Conservation (phyloP, 2,888 invertebrate genomes). For the Agriopis leucophaearia region DNA sequence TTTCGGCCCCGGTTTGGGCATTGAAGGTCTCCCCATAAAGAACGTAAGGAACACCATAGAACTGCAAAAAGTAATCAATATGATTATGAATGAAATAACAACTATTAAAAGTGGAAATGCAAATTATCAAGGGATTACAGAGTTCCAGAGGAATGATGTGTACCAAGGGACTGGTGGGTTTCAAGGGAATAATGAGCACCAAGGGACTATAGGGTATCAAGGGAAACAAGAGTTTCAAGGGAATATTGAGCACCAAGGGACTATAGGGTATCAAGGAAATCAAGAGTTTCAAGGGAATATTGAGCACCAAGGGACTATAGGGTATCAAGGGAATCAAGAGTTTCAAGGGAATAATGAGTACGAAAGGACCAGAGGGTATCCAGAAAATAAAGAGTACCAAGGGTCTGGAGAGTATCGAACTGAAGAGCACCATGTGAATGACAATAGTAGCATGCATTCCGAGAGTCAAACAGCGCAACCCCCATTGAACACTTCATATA, state of each 20-base stretch:
- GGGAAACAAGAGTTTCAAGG: background rate
- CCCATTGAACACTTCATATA: background rate
- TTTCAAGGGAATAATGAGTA: background rate
- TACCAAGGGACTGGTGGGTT: background rate
- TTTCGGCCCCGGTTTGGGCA: constrained; percentile 78
- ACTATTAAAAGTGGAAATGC: constrained; percentile 15
- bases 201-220: constrained; percentile 6
- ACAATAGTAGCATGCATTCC: background rate
- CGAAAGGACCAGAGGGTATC: constrained; percentile 4
- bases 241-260: constrained; percentile 9
- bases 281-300: background rate
- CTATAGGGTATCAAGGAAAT: background rate
- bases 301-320: constrained; percentile 6
- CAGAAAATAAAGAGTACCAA: background rate
- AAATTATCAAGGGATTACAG: background rate
- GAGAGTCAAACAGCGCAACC: background rate
- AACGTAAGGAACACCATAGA: constrained; percentile 46
- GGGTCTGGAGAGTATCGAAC: constrained; percentile 2
- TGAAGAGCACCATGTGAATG: background rate
- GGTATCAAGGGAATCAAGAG: background rate
- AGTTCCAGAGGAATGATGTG: background rate
- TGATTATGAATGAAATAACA: constrained; percentile 36
- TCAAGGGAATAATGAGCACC: background rate
- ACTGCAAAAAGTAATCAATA: constrained; percentile 41
- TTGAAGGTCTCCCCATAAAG: constrained; percentile 82